Evolutionary conservation across 2,113 vertebrate genomes (phyloP), one percentile per base, ranked within the genome.

Genomic region (Cynocephalus volans): DNA sequence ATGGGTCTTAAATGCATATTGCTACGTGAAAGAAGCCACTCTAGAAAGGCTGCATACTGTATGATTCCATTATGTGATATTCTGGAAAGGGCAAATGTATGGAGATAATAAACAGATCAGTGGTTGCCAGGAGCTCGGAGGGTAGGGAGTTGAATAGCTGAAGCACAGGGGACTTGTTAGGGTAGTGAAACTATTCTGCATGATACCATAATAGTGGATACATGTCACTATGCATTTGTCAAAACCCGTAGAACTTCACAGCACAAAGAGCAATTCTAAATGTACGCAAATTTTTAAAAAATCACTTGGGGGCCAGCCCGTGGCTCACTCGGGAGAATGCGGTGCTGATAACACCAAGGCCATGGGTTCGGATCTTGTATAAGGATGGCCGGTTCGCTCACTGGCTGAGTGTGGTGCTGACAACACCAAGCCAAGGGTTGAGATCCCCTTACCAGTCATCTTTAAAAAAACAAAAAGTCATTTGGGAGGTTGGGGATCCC

Each of bases 1-100:
- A 69, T 28, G 19, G 48, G 60, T 65, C 33, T 85, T 76, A 90
- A 83, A 79, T 56, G 14, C 48, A 67, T 58, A 45, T 15, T 72
- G 52, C 41, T 75, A 45, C 26, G n/a, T 72, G 64, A 91, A 95
- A 64, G 54, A 54, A 76, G 70, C 21, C 33, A 79, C 24, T n/a
- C 41, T 85, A 33, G 45, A 94, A 90, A 84, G 56, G 11, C 45
- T 92, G 54, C 0, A 79, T 65, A n/a, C 50, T 65, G 14, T 58
- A 87, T 65, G 36, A 67, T 80, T 80, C 33, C 28, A 24, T 50
- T 80, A 88, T 11, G 41, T 89, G 64, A 54, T 13, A 89, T 75
- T 69, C 28, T 84, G 17, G 89, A 67, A 94, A 83, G 82, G 17
- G 23, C 24, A 96, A 72, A 96, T 80, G 92, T 64, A 91, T 80